Percentiles rank a stretch among this genome's conserved stretches.
Evolutionary conservation across 1,140 invertebrate species (phyloP).

Genomic region (Atta colombica): DNA sequence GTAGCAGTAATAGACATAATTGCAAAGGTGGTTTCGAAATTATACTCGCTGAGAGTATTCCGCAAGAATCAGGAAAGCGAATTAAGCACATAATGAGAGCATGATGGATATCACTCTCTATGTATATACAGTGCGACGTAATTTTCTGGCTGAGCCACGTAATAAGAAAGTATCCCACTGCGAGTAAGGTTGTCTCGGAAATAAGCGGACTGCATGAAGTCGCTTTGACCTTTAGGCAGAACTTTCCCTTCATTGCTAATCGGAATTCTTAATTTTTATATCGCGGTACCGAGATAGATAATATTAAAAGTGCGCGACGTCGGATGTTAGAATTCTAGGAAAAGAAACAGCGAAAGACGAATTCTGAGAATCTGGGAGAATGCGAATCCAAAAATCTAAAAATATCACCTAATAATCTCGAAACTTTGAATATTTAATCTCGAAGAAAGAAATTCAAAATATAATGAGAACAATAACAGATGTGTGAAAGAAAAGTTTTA

Average conservation of each 20-base stretch:
- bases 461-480: neutral
- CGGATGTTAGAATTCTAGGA: neutral
- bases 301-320: neutral
- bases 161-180: constrained; percentile 58
- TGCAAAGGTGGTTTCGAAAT: constrained; percentile 4
- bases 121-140: constrained; percentile 42
- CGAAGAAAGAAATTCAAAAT: neutral
- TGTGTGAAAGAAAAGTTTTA: too few relatives aligned
- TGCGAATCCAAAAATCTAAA: neutral
- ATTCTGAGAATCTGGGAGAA: neutral
- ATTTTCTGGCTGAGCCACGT: constrained; percentile 54
- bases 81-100: constrained; percentile 56
- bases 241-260: constrained; percentile 29
- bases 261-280: constrained; percentile 50
- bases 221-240: constrained; percentile 55
- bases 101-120: constrained; percentile 41
- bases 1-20: neutral
- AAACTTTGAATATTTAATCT: neutral
- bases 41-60: constrained; percentile 3
- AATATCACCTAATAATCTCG: neutral
- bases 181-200: constrained; percentile 46
- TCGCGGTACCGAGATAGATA: neutral
- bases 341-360: neutral
- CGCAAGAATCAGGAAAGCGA: constrained; percentile 38
- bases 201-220: constrained; percentile 44